A percentile compares a stretch with the other conserved stretches of the same genome.
Conservation (phyloP, 2,888 invertebrate genomes). For the Oeneis ivallda region DNA sequence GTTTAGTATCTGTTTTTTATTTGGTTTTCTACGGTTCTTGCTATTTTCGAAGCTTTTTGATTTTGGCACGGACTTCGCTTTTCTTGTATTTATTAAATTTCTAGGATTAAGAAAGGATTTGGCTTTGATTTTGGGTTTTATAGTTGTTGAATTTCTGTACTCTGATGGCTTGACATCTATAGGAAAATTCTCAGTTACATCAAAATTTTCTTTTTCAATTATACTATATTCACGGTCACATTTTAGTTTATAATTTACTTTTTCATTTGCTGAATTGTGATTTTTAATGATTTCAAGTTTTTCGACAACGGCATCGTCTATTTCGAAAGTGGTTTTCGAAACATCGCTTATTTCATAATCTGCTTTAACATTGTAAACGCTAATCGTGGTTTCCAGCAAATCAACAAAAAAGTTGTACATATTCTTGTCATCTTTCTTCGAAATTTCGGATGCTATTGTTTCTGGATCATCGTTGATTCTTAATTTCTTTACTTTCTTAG, state of each 20-base stretch:
- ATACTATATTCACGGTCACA: constrained; percentile 11
- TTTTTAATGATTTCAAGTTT: constrained; percentile 42
- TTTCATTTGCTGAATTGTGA: not conserved
- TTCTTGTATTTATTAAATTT: constrained; percentile 16
- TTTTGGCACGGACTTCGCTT: constrained; percentile 34
- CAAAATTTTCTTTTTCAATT: constrained; percentile 15
- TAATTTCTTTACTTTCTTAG: constrained; percentile 39
- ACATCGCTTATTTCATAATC: constrained; percentile 29
- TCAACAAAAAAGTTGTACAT: constrained; percentile 65
- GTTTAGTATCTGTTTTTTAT: constrained; percentile 51
- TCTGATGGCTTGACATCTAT: constrained; percentile 16
- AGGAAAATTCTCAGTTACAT: constrained; percentile 19
- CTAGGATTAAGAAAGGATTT: constrained; percentile 40
- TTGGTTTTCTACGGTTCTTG: constrained; percentile 41
- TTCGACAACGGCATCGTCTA: constrained; percentile 52
- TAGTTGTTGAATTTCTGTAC: not conserved
- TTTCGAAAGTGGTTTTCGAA: constrained; percentile 50
- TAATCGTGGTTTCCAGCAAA: constrained; percentile 58
- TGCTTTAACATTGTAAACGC: constrained; percentile 50
- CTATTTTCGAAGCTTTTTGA: constrained; percentile 31
- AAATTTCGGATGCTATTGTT: constrained; percentile 43
- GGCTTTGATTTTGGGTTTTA: constrained; percentile 28
- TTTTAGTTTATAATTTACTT: not conserved
- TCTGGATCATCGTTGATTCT: constrained; percentile 44
- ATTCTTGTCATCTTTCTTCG: constrained; percentile 46